Percentiles rank a stretch among this genome's conserved stretches.
phyloP scores from a whole-genome alignment of 2,113 vertebrate genomes.

The Eclectus roratus region DNA sequence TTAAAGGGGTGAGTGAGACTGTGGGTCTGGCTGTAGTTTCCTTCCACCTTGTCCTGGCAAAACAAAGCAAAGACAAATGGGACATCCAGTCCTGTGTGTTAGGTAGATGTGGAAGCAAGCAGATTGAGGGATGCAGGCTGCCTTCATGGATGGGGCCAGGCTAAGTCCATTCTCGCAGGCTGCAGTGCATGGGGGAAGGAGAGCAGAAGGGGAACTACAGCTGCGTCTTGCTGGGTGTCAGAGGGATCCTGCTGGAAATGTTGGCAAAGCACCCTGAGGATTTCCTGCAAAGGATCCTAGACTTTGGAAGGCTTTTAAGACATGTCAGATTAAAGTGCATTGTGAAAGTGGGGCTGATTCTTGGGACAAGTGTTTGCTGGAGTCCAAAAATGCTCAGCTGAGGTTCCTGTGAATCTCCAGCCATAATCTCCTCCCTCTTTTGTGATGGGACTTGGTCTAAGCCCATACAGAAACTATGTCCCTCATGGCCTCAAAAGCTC shows the following conservation, averaged over 20 bases:
- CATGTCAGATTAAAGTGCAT: rapidly evolving
- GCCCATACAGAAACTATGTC: neutral
- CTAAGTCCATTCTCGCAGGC: neutral
- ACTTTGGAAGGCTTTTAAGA: neutral
- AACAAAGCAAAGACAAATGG: neutral
- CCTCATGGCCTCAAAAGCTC: neutral
- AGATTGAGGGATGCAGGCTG: neutral
- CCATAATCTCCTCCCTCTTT: rapidly evolving
- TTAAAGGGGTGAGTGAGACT: neutral
- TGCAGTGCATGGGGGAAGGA: rapidly evolving
- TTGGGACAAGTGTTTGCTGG: neutral
- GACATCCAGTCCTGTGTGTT: rapidly evolving
- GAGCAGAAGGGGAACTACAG: neutral
- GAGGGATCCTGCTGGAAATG: neutral
- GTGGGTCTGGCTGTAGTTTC: constrained; percentile 10
- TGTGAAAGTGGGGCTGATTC: neutral
- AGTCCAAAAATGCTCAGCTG: neutral
- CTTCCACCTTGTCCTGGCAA: constrained; percentile 6
- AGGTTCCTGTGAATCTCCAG: neutral
- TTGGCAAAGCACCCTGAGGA: neutral
- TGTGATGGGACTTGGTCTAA: neutral
- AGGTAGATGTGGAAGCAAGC: neutral
- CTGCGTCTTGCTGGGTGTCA: rapidly evolving
- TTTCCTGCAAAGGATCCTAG: neutral
- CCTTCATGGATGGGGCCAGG: rapidly evolving